Base-by-base conservation (phyloP, 2,113 vertebrate species). In the Melanerpes aurifrons region DNA sequence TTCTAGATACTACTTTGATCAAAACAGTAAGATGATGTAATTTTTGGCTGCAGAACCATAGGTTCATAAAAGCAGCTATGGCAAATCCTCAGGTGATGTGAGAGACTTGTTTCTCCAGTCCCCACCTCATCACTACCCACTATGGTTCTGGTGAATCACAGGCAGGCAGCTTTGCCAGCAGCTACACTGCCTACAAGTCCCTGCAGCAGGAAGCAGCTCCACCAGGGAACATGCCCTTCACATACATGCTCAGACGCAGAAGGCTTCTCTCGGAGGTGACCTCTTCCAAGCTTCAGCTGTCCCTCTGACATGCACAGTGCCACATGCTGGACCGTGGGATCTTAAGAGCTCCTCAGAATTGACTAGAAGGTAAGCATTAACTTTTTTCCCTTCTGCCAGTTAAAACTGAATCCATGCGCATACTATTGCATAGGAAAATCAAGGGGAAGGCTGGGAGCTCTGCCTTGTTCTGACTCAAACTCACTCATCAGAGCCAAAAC, bases 211-310 rank as follows among this genome's bases (percentile, higher is more conserved):
- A 47, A 37, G 43, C 31, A 82, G 24, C 50, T 74, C 62, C 77
- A 20, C 35, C 17, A 20, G 57, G 19, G 32, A 68, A 69, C 20
- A 12, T 2, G 0, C 24, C 50, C 74, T 43, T 31, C 18, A 19
- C 1, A 0, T 3, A 24, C 9, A 0, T 6, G 48, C 64, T 40
- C 57, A 10, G 50, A 45, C 25, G 35, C 4, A 3, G 70, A 3
- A 3, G 9, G 18, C n/a, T 57, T 67, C 66, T 66, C 28, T 31
- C 31, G 10, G 25, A 74, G 20, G 18, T 13, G 50, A 61, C 47
- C 15, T 59, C 43, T 43, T 71, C 54, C 40, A 32, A 53, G 32
- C 48, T 37, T 32, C 53, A 56, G 35, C 48, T 71, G 15, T 32
- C 14, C 31, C 61, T 53, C 31, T n/a, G 17, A 79, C 32, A 47